Percentiles rank a stretch among this genome's conserved stretches.
phyloP scores from a whole-genome alignment of 1,140 invertebrate genomes.

The Sarcophaga peregrina region DNA sequence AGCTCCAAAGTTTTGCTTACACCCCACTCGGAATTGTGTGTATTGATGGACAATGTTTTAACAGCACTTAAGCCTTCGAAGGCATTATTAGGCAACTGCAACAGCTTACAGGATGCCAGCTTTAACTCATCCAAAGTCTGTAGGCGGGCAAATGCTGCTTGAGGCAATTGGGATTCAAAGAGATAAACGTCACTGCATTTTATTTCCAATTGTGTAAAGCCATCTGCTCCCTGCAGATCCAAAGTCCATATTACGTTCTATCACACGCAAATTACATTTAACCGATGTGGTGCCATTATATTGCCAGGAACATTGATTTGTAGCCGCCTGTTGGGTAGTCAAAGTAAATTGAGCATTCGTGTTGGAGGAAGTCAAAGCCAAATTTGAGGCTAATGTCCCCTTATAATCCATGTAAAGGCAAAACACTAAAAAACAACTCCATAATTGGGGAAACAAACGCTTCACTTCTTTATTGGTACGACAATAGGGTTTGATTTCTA shows the following conservation, averaged over 20 bases:
- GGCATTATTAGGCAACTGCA: slow-evolving; percentile 78
- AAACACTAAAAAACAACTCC: slow-evolving; percentile 45
- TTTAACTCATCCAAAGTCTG: slow-evolving; percentile 78
- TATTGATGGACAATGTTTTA: slow-evolving; percentile 79
- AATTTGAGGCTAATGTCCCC: slow-evolving; percentile 37
- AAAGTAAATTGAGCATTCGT: neutral
- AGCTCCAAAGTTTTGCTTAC: slow-evolving; percentile 78
- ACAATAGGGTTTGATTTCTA: no score
- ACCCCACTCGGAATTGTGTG: slow-evolving; percentile 82
- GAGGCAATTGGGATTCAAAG: slow-evolving; percentile 81
- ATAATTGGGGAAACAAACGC: neutral
- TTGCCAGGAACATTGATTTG: slow-evolving; percentile 71
- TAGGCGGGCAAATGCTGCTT: slow-evolving; percentile 78
- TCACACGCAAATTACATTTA: slow-evolving; percentile 76
- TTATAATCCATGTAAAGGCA: slow-evolving; percentile 30
- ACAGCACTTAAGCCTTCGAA: slow-evolving; percentile 82
- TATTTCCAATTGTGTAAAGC: slow-evolving; percentile 75
- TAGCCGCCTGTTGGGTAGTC: slow-evolving; percentile 47
- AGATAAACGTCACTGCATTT: slow-evolving; percentile 82
- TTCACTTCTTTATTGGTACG: neutral
- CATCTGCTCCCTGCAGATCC: slow-evolving; percentile 76
- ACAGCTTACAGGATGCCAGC: slow-evolving; percentile 83
- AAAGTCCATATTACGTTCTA: slow-evolving; percentile 74
- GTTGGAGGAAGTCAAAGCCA: neutral
- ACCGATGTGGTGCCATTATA: slow-evolving; percentile 73